phyloP scores from a whole-genome alignment of 2,113 vertebrate species.

The Megaptera novaeangliae region DNA sequence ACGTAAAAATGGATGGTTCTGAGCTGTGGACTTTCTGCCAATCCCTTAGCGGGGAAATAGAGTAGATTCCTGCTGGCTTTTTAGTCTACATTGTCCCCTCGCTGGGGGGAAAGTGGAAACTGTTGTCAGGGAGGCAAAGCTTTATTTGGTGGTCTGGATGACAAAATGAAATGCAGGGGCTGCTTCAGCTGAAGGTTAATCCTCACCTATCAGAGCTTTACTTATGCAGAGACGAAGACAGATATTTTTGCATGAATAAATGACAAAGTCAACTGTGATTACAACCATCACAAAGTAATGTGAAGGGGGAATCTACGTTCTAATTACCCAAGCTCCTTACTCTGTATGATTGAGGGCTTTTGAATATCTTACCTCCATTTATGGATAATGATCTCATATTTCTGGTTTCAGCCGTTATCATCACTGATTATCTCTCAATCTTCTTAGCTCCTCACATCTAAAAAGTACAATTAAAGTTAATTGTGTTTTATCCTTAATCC shows the following conservation, averaged over 20 bases:
- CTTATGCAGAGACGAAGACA: neutral
- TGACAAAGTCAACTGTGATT: neutral
- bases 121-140: neutral
- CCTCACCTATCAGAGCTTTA: neutral
- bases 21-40: slow-evolving; percentile 42
- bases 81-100: neutral
- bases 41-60: neutral
- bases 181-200: slow-evolving; percentile 23
- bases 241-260: neutral
- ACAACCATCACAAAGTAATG: neutral
- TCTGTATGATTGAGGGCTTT: neutral
- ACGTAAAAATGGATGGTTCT: slow-evolving; percentile 45
- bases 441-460: neutral
- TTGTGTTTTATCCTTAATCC: neutral
- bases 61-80: neutral
- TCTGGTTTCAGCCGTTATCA: neutral
- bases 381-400: neutral
- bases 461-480: slow-evolving; percentile 2
- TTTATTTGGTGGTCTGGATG: slow-evolving; percentile 1
- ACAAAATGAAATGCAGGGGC: neutral
- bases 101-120: neutral
- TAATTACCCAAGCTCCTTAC: neutral
- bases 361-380: neutral
- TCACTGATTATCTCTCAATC: neutral
- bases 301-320: neutral